Conservation (phyloP, 2,888 invertebrate species). For the Odiellus spinosus region DNA sequence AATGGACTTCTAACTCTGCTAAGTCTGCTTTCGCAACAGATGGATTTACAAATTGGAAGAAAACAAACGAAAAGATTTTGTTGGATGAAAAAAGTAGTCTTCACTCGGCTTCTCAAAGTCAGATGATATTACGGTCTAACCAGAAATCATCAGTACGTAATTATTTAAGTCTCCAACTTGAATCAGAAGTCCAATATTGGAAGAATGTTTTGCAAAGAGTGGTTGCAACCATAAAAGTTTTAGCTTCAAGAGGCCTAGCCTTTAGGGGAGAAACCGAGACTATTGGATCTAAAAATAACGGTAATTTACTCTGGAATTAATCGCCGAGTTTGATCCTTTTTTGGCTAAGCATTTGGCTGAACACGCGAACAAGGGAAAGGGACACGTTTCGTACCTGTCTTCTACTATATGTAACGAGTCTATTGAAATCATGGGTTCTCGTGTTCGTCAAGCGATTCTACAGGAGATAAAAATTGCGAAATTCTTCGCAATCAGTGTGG, state of each 20-base stretch:
- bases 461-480: not conserved
- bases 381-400: slow-evolving; percentile 22
- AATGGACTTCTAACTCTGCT: not conserved
- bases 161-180: not conserved
- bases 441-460: not conserved
- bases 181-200: not conserved
- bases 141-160: not conserved
- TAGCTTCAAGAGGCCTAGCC: slow-evolving; percentile 21
- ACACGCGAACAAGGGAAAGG: slow-evolving; percentile 23
- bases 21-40: not conserved
- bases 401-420: slow-evolving; percentile 25
- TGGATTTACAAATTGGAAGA: slow-evolving; percentile 1
- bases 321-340: slow-evolving; percentile 25
- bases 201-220: not conserved
- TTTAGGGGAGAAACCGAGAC: slow-evolving; percentile 23
- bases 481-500: slow-evolving; percentile 8
- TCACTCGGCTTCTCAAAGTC: not conserved
- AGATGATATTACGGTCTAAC: not conserved
- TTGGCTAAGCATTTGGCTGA: slow-evolving; percentile 21
- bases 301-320: slow-evolving; percentile 24
- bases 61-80: not conserved
- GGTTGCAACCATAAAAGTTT: slow-evolving; percentile 12
- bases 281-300: slow-evolving; percentile 21
- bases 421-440: slow-evolving; percentile 8
- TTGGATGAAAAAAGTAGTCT: not conserved